Base-by-base conservation (phyloP, 1,140 invertebrate genomes). In the Saccostrea echinata region DNA sequence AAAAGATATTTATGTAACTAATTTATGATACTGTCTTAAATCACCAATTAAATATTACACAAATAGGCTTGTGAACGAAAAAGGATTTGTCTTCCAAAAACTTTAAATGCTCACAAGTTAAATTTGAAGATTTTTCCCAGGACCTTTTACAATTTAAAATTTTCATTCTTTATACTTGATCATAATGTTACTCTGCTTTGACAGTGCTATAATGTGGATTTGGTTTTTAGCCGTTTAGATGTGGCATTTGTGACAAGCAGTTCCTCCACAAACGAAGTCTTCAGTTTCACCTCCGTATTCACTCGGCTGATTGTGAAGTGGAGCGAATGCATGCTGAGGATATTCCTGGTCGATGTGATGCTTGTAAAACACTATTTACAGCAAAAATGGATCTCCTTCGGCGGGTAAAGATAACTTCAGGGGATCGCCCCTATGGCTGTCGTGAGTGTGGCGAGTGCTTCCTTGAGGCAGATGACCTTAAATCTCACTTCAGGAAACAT, bases 361-460 rank as follows among this genome's bases (percentile, higher is more conserved):
- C 52, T 61, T 84, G 83, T 61, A 84, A 84, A 55, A 84, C 55
- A 2, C n/a, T 84, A 18, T 84, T 84, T 33, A 84, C 83, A 1
- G 83, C 83, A 21, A 84, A 84, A 55, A 84, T 84, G 83, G 83
- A 84, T 27, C 52, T 84, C 21, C 53, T 84, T n/a, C 83, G 83
- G 12, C 83, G 83, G 3, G 30, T 84, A 18, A 51, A 55, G 18
- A 84, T 84, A 33, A 84, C 30, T 13, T 84, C 83, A 33, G 88
- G 88, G 11, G 88, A 89, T 11, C 61, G 84, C n/a, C 94, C 94
- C 1, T 98, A 97, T 94, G 97, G 97, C 1, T 98, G 98, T 94
- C 98, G 98, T 92, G 97, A 97, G 93, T 98, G 98, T 94, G 98
- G 97, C 8, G 97, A 97, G 61, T 97, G 52, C n/a, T 84, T 84